Conservation (phyloP, 2,797 vertebrate species). For the Enteromius fasciolatus region DNA sequence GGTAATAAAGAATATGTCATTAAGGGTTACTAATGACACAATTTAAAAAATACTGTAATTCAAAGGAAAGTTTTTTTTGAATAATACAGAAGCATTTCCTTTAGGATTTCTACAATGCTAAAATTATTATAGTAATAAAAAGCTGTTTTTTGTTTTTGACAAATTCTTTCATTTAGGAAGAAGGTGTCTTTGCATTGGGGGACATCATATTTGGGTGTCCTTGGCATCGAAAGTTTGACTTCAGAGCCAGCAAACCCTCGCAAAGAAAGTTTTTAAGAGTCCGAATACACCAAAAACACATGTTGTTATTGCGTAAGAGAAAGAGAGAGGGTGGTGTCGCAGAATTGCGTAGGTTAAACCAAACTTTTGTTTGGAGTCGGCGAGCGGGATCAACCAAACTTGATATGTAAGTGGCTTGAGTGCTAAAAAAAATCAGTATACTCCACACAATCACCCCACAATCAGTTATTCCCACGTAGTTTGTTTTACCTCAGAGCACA, state of each 20-base stretch:
- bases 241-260: not conserved
- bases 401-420: slow-evolving; percentile 32
- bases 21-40: not conserved
- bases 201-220: not conserved
- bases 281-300: slow-evolving; percentile 28
- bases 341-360: slow-evolving; percentile 41
- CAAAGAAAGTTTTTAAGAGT: slow-evolving; percentile 10
- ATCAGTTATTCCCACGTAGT: not conserved
- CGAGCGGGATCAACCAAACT: slow-evolving; percentile 50
- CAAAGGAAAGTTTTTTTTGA: not conserved
- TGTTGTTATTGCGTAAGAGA: slow-evolving; percentile 48
- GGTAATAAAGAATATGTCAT: not conserved
- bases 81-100: not conserved
- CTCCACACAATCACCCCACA: not conserved
- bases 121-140: not conserved
- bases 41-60: not conserved
- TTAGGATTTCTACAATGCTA: not conserved
- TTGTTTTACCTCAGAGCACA: not conserved
- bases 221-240: not conserved
- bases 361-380: slow-evolving; percentile 46
- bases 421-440: slow-evolving; percentile 3
- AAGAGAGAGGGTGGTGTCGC: slow-evolving; percentile 29
- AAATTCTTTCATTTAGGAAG: not conserved
- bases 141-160: not conserved
- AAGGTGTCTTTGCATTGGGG: not conserved